A percentile compares a stretch with the other conserved stretches of the same genome.
phyloP scores from a whole-genome alignment of 1,140 invertebrate genomes.

The Zaprionus tsacasi region DNA sequence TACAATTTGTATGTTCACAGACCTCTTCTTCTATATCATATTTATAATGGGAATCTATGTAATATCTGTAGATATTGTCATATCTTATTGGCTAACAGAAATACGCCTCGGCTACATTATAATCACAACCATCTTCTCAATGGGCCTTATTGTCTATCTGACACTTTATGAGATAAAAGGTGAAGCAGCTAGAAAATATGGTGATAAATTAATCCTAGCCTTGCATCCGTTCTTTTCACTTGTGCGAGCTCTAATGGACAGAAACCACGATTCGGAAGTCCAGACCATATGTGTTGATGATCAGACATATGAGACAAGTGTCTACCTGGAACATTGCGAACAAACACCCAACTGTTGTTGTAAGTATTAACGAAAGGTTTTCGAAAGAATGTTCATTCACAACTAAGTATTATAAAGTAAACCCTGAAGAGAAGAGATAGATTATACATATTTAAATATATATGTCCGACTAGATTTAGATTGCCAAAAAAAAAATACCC shows the following conservation, averaged over 20 bases:
- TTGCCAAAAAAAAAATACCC: background rate
- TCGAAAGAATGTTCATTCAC: background rate
- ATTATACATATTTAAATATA: too few species aligned
- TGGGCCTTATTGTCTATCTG: constrained; percentile 34
- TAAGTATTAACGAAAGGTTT: constrained; percentile 15
- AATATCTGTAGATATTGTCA: constrained; percentile 36
- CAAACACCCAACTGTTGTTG: constrained; percentile 52
- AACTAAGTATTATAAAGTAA: background rate
- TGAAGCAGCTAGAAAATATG: background rate
- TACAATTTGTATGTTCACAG: constrained; percentile 2
- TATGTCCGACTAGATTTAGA: too few species aligned
- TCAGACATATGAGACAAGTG: constrained; percentile 50
- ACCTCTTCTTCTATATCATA: constrained; percentile 11
- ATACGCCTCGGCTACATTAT: constrained; percentile 18
- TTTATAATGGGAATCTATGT: constrained; percentile 30
- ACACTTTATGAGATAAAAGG: background rate
- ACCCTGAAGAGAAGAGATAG: background rate
- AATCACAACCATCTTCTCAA: constrained; percentile 26
- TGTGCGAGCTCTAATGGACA: constrained; percentile 18
- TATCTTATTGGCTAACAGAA: constrained; percentile 18
- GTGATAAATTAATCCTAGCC: background rate
- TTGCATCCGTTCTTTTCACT: constrained; percentile 43
- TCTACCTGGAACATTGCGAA: constrained; percentile 43
- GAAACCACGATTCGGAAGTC: background rate
- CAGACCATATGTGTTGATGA: constrained; percentile 27